These are phyloP conservation scores for Agelaius tricolor DNA, from an alignment of 2,113 vertebrate species.

Conservation along the genomic window DNA sequence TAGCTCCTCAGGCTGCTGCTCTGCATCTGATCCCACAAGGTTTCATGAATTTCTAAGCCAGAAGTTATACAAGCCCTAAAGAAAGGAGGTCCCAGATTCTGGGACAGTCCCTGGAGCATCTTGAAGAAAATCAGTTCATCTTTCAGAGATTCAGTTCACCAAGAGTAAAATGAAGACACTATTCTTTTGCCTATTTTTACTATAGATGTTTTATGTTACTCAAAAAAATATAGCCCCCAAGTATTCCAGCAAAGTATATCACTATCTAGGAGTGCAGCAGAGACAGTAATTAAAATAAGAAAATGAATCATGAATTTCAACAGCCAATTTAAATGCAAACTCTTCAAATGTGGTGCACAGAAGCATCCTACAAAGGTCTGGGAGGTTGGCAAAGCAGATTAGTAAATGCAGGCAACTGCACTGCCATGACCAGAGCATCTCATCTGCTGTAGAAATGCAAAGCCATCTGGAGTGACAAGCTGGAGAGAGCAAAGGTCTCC, in stretches of 20 bases:
- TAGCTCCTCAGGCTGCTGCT: background rate
- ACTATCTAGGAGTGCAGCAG: background rate
- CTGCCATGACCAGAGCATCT: constrained; percentile 26
- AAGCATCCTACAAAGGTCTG: background rate
- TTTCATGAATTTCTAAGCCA: background rate
- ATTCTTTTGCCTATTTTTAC: background rate
- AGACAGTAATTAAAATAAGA: constrained; percentile 29
- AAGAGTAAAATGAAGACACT: background rate
- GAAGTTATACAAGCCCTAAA: background rate
- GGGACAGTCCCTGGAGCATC: background rate
- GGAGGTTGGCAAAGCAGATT: background rate
- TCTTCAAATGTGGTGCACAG: background rate
- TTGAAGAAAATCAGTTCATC: background rate
- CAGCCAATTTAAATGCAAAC: constrained; percentile 43
- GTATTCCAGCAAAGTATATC: background rate
- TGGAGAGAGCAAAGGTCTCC: constrained; percentile 35
- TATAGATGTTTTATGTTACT: background rate
- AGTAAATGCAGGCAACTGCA: background rate
- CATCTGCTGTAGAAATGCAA: constrained; percentile 27
- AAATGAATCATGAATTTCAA: constrained; percentile 34
- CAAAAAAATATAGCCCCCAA: background rate
- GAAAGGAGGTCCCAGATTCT: background rate
- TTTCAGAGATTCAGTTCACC: background rate
- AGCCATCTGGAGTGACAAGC: constrained; percentile 61
- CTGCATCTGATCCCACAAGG: background rate